Base-by-base conservation (phyloP, 1,140 invertebrate species). In the Sminthurides bifidus region DNA sequence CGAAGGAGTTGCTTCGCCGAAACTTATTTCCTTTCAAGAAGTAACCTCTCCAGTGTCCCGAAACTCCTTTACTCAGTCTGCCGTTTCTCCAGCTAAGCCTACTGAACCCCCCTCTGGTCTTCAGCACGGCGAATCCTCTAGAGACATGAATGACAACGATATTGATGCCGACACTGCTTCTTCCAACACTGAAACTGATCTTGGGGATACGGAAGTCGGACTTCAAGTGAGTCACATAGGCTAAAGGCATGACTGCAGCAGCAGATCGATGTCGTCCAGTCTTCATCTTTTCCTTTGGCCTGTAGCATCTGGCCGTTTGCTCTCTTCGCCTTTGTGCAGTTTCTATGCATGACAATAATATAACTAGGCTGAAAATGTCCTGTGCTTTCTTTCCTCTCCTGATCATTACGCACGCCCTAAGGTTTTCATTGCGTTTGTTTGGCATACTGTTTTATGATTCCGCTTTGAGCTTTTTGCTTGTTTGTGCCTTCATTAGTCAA, bases 181-280 rank as follows among this genome's bases (percentile, higher is more conserved):
- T 10, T 68, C 69, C 14, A 69, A 70, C 58, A 66, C 68, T 6
- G 68, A 68, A 62, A 83, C 81, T 63, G 81, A 82, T 73, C 73
- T 78, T 35, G 80, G 74, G 26, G 80, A 82, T 66, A 81, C 79
- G 2, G 80, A 82, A 66, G 77, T 81, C 2, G 79, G 78, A 30
- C 66, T 78, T 23, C 77, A 79, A 68, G 77, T 67, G 41, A 67
- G 64, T 17, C n/a, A n/a, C n/a, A n/a, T n/a, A n/a, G n/a, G n/a
- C n/a, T n/a, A 57, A 66, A 35, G n/a, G n/a, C n/a, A n/a, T 46
- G 6, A 31, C 46, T n/a, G n/a, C 12, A 37, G 12, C n/a, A 12
- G n/a, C n/a, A 14, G 35, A 49, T 8, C 21, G 4, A 27, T 21
- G 14, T 24, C 23, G 30, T 26, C 19, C 23, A n/a, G n/a, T n/a